Percentiles rank a stretch among this genome's conserved stretches.
These are phyloP conservation scores for Caradrina clavipalpis DNA, from an alignment of 2,888 invertebrate species.

Conservation along the genomic window DNA sequence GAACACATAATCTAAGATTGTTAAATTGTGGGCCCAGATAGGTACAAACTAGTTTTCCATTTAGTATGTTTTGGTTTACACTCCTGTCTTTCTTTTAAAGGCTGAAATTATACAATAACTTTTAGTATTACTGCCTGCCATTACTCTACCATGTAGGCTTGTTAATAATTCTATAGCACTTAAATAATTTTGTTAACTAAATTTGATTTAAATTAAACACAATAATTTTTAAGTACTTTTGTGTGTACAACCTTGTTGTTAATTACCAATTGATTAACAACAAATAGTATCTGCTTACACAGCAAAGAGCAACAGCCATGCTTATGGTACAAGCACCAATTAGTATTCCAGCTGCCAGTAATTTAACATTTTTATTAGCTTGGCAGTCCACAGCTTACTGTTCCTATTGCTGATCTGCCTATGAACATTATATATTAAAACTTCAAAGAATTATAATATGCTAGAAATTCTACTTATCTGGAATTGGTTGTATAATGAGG, in stretches of 20 bases:
- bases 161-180: neutral
- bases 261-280: conserved; percentile 69
- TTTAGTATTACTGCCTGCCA: conserved; percentile 9
- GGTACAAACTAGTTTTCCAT: neutral
- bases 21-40: neutral
- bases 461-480: conserved; percentile 61
- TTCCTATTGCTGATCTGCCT: conserved; percentile 45
- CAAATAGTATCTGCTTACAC: conserved; percentile 64
- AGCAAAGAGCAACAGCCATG: conserved; percentile 73
- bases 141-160: conserved; percentile 3
- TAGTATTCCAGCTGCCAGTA: conserved; percentile 49
- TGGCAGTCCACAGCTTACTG: conserved; percentile 54
- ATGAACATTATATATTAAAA: conserved; percentile 7
- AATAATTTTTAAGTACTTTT: conserved; percentile 3
- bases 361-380: conserved; percentile 64
- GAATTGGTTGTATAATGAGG: conserved; percentile 32
- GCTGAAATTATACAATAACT: conserved; percentile 7
- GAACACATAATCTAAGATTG: neutral
- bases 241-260: conserved; percentile 60
- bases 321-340: conserved; percentile 69
- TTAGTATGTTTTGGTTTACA: neutral
- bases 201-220: neutral
- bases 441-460: conserved; percentile 15
- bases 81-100: neutral
- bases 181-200: conserved; percentile 4